These are phyloP conservation scores for Philypnodon macrostomus DNA, from an alignment of 2,797 vertebrate species.

Conservation along the genomic window DNA sequence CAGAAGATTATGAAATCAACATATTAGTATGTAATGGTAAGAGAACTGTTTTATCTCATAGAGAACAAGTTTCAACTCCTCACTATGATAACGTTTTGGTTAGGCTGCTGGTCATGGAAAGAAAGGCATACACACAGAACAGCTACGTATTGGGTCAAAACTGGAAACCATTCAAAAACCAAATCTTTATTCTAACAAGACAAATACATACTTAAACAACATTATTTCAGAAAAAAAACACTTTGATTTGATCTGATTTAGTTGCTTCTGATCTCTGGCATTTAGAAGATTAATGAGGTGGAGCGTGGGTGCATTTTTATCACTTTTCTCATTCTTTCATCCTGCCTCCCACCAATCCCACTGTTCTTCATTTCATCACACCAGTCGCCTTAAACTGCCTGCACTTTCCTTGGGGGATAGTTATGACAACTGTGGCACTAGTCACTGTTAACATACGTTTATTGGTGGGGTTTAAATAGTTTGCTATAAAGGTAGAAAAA, in stretches of 20 bases:
- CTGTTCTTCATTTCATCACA: constrained; percentile 15
- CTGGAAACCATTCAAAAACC: constrained; percentile 6
- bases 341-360: constrained; percentile 28
- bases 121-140: too few species aligned
- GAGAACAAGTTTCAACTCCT: too few species aligned
- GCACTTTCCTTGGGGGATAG: constrained; percentile 11
- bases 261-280: constrained; percentile 16
- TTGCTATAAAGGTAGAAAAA: not conserved
- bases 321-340: constrained; percentile 20
- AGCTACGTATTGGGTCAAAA: constrained; percentile 4
- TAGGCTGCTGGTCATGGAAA: too few species aligned
- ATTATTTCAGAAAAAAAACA: constrained; percentile 8
- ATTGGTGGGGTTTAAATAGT: not conserved
- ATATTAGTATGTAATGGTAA: too few species aligned
- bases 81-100: too few species aligned
- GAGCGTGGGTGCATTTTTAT: constrained; percentile 36
- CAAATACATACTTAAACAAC: constrained; percentile 30
- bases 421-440: not conserved
- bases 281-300: constrained; percentile 52
- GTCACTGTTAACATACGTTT: not conserved
- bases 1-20: too few species aligned
- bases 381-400: constrained; percentile 22
- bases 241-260: constrained; percentile 8
- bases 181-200: constrained; percentile 19
- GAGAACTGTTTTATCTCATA: too few species aligned